A percentile compares a stretch with the other conserved stretches of the same genome.
Evolutionary conservation across 2,113 vertebrate species (phyloP).

Genomic region (Hucho hucho): DNA sequence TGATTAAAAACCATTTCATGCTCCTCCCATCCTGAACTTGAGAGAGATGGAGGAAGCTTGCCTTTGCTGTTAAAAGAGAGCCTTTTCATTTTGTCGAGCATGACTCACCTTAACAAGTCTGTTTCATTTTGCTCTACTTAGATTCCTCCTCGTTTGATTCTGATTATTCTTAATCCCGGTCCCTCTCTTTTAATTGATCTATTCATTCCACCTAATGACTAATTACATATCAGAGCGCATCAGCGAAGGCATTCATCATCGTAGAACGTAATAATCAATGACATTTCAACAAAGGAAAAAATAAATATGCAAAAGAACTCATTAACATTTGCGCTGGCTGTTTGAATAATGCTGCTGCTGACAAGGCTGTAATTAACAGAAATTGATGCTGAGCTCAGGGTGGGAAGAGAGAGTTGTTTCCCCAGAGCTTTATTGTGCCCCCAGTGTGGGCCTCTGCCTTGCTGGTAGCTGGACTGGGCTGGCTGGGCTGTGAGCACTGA

Average conservation of each 20-base stretch:
- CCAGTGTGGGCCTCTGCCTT: slow-evolving; percentile 78
- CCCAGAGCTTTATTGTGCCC: slow-evolving; percentile 83
- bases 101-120: slow-evolving; percentile 35
- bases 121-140: slow-evolving; percentile 53
- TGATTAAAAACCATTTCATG: slow-evolving; percentile 36
- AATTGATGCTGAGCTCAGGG: slow-evolving; percentile 95
- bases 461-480: slow-evolving; percentile 74
- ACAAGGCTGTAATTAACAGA: slow-evolving; percentile 97
- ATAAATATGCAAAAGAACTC: slow-evolving; percentile 99
- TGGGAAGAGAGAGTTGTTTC: slow-evolving; percentile 76
- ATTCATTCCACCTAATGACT: slow-evolving; percentile 99
- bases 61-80: slow-evolving; percentile 12
- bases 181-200: slow-evolving; percentile 96
- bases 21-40: slow-evolving; percentile 27
- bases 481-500: slow-evolving; percentile 62
- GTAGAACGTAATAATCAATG: slow-evolving; percentile 99
- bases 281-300: slow-evolving; percentile 99
- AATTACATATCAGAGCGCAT: slow-evolving; percentile 98
- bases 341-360: slow-evolving; percentile 99
- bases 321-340: slow-evolving; percentile 99
- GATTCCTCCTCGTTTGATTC: slow-evolving; percentile 80
- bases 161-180: slow-evolving; percentile 91
- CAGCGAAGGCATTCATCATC: slow-evolving; percentile 98
- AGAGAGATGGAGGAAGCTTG: slow-evolving; percentile 24
- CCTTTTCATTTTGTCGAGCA: slow-evolving; percentile 18